Percentiles rank a stretch among this genome's conserved stretches.
These are phyloP conservation scores for Theretra japonica DNA, from an alignment of 2,888 invertebrate species.

Conservation along the genomic window DNA sequence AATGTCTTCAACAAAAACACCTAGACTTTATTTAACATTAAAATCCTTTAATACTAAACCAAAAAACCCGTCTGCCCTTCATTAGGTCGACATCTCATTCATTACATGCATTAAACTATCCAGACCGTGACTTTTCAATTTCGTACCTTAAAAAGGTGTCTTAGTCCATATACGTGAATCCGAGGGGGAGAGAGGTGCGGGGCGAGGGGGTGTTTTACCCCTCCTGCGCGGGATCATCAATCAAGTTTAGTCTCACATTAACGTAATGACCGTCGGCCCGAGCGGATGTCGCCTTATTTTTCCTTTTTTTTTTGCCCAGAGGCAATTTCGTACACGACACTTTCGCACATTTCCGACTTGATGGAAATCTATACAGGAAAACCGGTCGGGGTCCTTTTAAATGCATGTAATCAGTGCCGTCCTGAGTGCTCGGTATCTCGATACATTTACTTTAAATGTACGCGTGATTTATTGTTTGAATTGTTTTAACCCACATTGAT, in stretches of 20 bases:
- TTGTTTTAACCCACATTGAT: no score
- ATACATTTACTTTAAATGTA: background rate
- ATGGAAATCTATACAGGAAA: slow-evolving; percentile 81
- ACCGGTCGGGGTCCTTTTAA: slow-evolving; percentile 50
- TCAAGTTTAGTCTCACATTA: slow-evolving; percentile 84
- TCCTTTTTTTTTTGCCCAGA: slow-evolving; percentile 63
- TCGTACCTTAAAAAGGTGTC: slow-evolving; percentile 6
- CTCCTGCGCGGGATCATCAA: slow-evolving; percentile 66
- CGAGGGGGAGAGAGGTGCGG: slow-evolving; percentile 43
- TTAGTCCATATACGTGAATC: slow-evolving; percentile 23
- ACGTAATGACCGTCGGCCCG: slow-evolving; percentile 81
- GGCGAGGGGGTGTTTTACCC: background rate
- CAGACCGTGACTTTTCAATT: background rate
- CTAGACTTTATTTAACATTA: background rate
- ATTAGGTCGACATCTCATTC: background rate
- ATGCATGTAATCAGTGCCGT: slow-evolving; percentile 33
- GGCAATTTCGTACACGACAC: slow-evolving; percentile 79
- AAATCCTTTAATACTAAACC: background rate
- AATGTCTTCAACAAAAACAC: background rate
- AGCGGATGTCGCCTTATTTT: slow-evolving; percentile 82
- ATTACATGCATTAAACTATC: background rate
- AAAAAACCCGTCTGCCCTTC: background rate
- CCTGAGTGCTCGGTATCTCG: slow-evolving; percentile 21
- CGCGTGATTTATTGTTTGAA: no score
- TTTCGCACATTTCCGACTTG: slow-evolving; percentile 73